A percentile compares a stretch with the other conserved stretches of the same genome.
Conservation (phyloP, 1,140 invertebrate genomes). For the Bombyx mandarina region DNA sequence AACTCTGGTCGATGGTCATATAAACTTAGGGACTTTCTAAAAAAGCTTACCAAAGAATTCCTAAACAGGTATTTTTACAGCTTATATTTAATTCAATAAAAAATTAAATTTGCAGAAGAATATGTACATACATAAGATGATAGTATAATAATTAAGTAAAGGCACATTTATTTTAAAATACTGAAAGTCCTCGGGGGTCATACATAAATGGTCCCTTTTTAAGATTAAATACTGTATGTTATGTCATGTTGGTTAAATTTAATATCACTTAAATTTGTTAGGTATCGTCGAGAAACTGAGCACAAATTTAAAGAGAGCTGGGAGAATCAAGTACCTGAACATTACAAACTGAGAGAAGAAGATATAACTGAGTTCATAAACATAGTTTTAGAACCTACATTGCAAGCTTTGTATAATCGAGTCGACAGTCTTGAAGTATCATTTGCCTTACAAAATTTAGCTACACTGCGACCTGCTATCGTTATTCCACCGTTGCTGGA, state of each 20-base stretch:
- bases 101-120: neutral
- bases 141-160: too few species aligned
- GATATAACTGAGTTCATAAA: constrained; percentile 90
- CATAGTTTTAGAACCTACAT: constrained; percentile 76
- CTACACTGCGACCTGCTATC: constrained; percentile 84
- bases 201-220: neutral
- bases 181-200: neutral
- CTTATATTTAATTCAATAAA: neutral
- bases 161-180: neutral
- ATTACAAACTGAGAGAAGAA: constrained; percentile 81
- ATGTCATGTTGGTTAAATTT: neutral
- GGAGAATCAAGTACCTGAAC: constrained; percentile 77
- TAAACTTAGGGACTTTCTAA: constrained; percentile 75
- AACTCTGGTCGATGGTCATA: constrained; percentile 86
- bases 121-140: neutral
- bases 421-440: constrained; percentile 76
- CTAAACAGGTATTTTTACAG: constrained; percentile 34
- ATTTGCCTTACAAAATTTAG: constrained; percentile 81
- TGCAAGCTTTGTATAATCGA: constrained; percentile 85
- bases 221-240: neutral
- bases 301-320: constrained; percentile 71
- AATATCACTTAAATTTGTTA: constrained; percentile 11
- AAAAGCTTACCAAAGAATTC: constrained; percentile 70
- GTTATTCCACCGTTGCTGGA: constrained; percentile 89
- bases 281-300: constrained; percentile 58